phyloP scores from a whole-genome alignment of 2,113 vertebrate species.

The Pygathrix nemaeus region DNA sequence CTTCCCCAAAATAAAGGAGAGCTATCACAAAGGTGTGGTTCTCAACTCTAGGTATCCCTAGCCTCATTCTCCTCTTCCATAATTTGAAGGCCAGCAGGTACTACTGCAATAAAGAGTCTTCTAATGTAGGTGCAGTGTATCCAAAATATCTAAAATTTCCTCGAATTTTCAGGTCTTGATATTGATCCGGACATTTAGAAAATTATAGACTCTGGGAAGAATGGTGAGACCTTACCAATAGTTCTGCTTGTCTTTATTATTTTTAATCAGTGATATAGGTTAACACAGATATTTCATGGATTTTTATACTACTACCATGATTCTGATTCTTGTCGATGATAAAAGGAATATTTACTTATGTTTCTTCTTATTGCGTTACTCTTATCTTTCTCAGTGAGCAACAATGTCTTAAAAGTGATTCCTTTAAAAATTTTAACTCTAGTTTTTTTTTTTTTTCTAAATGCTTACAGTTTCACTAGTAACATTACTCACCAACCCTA shows the following conservation, averaged over 20 bases:
- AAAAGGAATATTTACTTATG: background rate
- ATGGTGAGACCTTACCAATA: conserved; percentile 38
- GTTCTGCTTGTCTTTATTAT: conserved; percentile 16
- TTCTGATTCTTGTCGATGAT: conserved; percentile 60
- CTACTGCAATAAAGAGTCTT: background rate
- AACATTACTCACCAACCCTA: background rate
- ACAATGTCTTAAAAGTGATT: background rate
- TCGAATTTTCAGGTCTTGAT: conserved; percentile 37
- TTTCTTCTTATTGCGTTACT: conserved; percentile 26
- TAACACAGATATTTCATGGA: conserved; percentile 24
- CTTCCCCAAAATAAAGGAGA: background rate
- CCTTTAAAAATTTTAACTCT: background rate
- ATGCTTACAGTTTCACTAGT: background rate
- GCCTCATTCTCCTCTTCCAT: background rate
- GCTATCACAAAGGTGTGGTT: background rate
- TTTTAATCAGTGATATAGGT: background rate
- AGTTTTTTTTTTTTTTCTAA: background rate
- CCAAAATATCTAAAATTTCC: conserved; percentile 20
- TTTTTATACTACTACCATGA: background rate
- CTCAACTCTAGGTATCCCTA: background rate
- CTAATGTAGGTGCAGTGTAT: background rate
- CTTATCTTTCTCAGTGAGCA: background rate
- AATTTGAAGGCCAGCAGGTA: background rate
- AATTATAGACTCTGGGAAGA: conserved; percentile 55
- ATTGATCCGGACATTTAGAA: conserved; percentile 58